Evolutionary conservation across 1,140 invertebrate genomes (phyloP).

Genomic region (Drosophila sp.): DNA sequence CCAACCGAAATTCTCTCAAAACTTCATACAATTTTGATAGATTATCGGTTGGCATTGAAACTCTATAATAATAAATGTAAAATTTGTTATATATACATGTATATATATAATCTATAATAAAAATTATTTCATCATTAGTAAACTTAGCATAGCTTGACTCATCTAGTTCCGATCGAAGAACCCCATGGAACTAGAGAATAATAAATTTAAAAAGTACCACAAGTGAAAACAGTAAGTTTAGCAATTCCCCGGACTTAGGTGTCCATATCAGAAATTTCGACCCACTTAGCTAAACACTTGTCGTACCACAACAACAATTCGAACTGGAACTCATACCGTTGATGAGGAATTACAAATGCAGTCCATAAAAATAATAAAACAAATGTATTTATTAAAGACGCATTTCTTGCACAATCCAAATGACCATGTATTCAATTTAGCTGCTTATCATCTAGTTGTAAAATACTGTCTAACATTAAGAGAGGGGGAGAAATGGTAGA

Average conservation of each 20-base stretch:
- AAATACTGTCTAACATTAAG: neutral
- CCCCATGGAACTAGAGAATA: neutral
- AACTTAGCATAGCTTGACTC: slow-evolving; percentile 28
- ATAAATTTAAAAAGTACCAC: slow-evolving; percentile 5
- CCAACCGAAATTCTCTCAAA: too few relatives aligned
- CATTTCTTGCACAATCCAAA: slow-evolving; percentile 69
- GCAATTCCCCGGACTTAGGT: slow-evolving; percentile 39
- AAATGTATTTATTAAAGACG: slow-evolving; percentile 69
- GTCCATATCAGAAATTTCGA: slow-evolving; percentile 55
- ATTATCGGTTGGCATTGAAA: too few relatives aligned
- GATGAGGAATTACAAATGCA: slow-evolving; percentile 17
- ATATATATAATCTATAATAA: neutral
- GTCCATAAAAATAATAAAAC: slow-evolving; percentile 36
- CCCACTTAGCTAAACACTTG: slow-evolving; percentile 52
- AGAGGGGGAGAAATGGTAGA: too few relatives aligned
- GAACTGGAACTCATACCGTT: neutral
- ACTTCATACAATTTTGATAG: too few relatives aligned
- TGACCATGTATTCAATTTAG: slow-evolving; percentile 58
- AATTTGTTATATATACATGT: too few relatives aligned
- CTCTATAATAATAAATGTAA: too few relatives aligned
- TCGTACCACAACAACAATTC: slow-evolving; percentile 3
- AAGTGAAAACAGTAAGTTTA: neutral
- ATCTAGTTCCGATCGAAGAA: slow-evolving; percentile 1
- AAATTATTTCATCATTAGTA: slow-evolving; percentile 8
- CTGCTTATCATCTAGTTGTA: slow-evolving; percentile 62